Conservation (phyloP, 2,797 vertebrate genomes). For the Enteromius treurensis region DNA sequence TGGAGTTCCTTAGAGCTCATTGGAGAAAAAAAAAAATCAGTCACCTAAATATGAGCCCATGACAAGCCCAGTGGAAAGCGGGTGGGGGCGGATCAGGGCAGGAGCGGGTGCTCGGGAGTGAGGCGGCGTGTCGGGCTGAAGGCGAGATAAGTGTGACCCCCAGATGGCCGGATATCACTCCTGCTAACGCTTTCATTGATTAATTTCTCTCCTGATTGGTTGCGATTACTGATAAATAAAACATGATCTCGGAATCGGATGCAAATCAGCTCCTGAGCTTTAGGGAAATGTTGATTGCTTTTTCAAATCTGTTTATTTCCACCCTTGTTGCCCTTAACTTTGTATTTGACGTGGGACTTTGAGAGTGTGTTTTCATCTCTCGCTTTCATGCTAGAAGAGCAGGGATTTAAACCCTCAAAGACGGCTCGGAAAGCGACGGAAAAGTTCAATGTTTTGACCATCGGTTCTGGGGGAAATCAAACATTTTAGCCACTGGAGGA, state of each 20-base stretch:
- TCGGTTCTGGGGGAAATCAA: constrained; percentile 58
- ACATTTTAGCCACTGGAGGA: constrained; percentile 60
- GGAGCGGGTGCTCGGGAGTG: constrained; percentile 51
- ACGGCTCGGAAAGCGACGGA: constrained; percentile 37
- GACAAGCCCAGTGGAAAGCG: constrained; percentile 77
- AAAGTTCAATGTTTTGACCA: constrained; percentile 61
- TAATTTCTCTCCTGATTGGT: constrained; percentile 90
- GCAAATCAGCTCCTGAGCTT: constrained; percentile 80
- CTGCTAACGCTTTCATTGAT: constrained; percentile 84
- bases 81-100: constrained; percentile 59
- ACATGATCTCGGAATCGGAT: constrained; percentile 83
- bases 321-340: constrained; percentile 77
- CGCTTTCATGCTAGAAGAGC: constrained; percentile 62
- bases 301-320: constrained; percentile 83
- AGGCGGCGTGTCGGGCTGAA: constrained; percentile 42
- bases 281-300: constrained; percentile 83
- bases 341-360: constrained; percentile 69
- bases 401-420: constrained; percentile 57
- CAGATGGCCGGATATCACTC: constrained; percentile 89
- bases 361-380: constrained; percentile 58
- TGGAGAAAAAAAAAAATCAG: constrained; percentile 82
- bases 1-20: constrained; percentile 91
- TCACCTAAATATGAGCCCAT: constrained; percentile 84
- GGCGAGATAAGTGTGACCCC: constrained; percentile 76
- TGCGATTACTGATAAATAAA: constrained; percentile 91